Percentiles rank a stretch among this genome's conserved stretches.
Evolutionary conservation across 2,888 invertebrate species (phyloP).

Genomic region (Ceraclea dissimilis): DNA sequence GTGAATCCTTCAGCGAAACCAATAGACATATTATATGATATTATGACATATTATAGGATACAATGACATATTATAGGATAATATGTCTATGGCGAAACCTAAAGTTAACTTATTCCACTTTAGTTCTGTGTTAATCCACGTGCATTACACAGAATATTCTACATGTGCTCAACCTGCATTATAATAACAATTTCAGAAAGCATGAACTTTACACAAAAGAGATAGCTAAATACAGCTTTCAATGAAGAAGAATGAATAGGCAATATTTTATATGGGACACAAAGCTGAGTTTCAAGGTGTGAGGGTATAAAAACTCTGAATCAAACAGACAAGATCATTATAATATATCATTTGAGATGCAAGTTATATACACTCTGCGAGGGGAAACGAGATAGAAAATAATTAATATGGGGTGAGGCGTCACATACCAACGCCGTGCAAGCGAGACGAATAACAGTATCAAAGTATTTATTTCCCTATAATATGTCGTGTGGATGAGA

Average conservation of each 20-base stretch:
- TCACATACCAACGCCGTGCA: neutral
- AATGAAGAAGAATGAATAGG: neutral
- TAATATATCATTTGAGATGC: neutral
- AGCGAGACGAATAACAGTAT: too few relatives aligned
- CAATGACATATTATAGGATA: too few relatives aligned
- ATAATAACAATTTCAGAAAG: slow-evolving; percentile 1
- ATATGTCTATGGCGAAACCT: too few relatives aligned
- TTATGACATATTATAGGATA: too few relatives aligned
- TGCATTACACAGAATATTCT: slow-evolving; percentile 4
- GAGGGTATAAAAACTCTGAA: neutral
- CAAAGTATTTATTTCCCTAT: too few relatives aligned
- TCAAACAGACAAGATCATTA: neutral
- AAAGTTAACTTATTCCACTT: neutral
- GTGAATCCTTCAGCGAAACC: too few relatives aligned
- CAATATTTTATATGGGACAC: neutral
- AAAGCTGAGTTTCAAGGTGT: neutral
- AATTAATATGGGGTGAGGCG: slow-evolving; percentile 2
- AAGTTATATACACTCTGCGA: neutral
- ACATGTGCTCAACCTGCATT: slow-evolving; percentile 8
- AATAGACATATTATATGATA: too few relatives aligned
- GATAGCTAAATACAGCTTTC: neutral
- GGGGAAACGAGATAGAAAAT: neutral
- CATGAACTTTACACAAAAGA: neutral
- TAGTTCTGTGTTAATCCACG: neutral
- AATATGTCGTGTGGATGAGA: neutral